These are phyloP conservation scores for Quadroppia sp. DNA, from an alignment of 2,888 invertebrate species.

Conservation along the genomic window DNA sequence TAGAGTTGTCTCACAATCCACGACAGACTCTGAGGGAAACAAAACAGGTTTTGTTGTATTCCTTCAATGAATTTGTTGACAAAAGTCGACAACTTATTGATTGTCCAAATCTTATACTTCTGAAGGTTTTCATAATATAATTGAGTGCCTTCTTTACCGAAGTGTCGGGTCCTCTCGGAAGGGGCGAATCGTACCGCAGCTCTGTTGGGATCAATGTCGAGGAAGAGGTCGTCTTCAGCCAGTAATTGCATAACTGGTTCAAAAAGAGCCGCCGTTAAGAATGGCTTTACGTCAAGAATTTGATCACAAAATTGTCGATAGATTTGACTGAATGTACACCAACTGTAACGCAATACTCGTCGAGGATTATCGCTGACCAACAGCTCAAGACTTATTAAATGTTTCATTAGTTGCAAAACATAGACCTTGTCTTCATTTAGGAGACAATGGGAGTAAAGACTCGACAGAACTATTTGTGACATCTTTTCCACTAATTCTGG, in stretches of 20 bases:
- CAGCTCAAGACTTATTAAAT: constrained; percentile 69
- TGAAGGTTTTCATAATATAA: constrained; percentile 69
- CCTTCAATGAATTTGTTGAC: constrained; percentile 75
- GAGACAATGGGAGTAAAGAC: constrained; percentile 69
- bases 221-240: constrained; percentile 81
- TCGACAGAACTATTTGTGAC: constrained; percentile 61
- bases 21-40: constrained; percentile 81
- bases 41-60: constrained; percentile 75
- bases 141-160: constrained; percentile 69
- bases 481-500: constrained; percentile 49
- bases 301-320: constrained; percentile 85
- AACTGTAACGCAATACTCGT: constrained; percentile 72
- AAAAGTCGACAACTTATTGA: constrained; percentile 71
- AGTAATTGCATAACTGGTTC: constrained; percentile 75
- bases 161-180: constrained; percentile 63
- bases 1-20: constrained; percentile 87
- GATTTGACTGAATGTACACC: constrained; percentile 77
- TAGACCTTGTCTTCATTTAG: constrained; percentile 69
- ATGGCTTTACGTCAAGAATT: constrained; percentile 82
- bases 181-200: constrained; percentile 57
- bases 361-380: constrained; percentile 51
- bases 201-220: constrained; percentile 87
- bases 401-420: constrained; percentile 62
- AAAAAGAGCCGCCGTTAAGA: constrained; percentile 85
- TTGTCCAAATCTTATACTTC: constrained; percentile 72